Base-by-base conservation (phyloP, 2,797 vertebrate genomes). In the Sphenodon punctatus region DNA sequence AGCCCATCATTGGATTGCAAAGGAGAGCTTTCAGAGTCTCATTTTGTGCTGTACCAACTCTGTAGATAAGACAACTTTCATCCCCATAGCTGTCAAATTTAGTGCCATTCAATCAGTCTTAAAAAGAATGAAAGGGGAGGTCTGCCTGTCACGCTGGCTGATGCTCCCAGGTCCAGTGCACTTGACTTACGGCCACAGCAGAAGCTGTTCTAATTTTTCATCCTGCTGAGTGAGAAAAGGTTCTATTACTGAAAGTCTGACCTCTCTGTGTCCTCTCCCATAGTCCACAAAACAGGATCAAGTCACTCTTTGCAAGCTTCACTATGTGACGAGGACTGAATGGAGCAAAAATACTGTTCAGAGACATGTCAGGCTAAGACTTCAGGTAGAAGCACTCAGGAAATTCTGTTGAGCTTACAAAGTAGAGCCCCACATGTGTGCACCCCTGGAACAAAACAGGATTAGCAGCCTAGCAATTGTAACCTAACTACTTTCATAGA, bases 11-110 rank as follows among this genome's bases (percentile, higher is more conserved):
- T n/a, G n/a, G n/a, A n/a, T n/a, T n/a, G n/a, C n/a, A n/a, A 19
- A 10, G 10, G 19, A 34, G 49, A 16, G 41, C 15, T 32, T 65
- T 32, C 56, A 2, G 12, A 6, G 27, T 53, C 49, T 0, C 32
- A 58, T 0, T 25, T 56, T n/a, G 20, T 46, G 15, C 5, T 8
- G 27, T 20, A 27, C 0, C 1, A 32, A 39, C 20, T 10, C 60
- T 9, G 3, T 9, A 45, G 23, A 15, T 9, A 76, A 66, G 11
- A 73, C 32, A 19, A 39, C 41, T 19, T 8, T 30, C 25, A 16
- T 9, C 42, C 6, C 15, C 10, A 6, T 15, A 22, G 25, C 27
- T 15, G 71, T n/a, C 43, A n/a, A 80, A 34, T 30, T 43, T 43
- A 1, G 2, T 39, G 30, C 30, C 30, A 74, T 77, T 42, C 38